These are phyloP conservation scores for Tupaia chinensis DNA, from an alignment of 2,113 vertebrate genomes.

Conservation along the genomic window DNA sequence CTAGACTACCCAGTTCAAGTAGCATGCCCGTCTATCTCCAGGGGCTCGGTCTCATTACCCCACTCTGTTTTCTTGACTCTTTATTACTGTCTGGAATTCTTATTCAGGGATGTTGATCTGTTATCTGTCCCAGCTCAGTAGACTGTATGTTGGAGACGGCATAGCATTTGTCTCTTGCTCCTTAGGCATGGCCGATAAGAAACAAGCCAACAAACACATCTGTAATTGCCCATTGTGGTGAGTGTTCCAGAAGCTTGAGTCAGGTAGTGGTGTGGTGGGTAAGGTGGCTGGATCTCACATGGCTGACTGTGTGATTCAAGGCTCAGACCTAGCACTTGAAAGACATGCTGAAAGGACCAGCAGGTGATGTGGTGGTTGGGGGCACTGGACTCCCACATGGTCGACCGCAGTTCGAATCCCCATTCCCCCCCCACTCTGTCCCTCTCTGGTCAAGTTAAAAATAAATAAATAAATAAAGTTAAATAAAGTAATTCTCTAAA, in stretches of 20 bases:
- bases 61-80: slow-evolving; percentile 13
- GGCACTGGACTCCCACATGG: too few relatives aligned
- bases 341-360: too few relatives aligned
- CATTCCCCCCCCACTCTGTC: too few relatives aligned
- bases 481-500: too few relatives aligned
- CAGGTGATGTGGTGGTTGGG: too few relatives aligned
- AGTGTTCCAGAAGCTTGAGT: background rate
- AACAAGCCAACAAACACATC: background rate
- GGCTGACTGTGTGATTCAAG: too few relatives aligned
- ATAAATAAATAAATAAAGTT: too few relatives aligned
- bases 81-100: background rate
- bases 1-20: background rate
- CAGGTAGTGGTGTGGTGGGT: too few relatives aligned
- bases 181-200: slow-evolving; percentile 1
- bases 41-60: background rate
- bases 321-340: too few relatives aligned
- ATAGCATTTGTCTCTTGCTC: slow-evolving; percentile 7
- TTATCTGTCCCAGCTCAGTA: background rate
- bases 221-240: background rate
- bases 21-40: background rate
- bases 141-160: background rate
- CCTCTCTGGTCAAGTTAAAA: too few relatives aligned
- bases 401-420: too few relatives aligned
- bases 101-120: background rate
- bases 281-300: too few relatives aligned